phyloP scores from a whole-genome alignment of 2,113 vertebrate species.

The Leptodactylus fuscus region DNA sequence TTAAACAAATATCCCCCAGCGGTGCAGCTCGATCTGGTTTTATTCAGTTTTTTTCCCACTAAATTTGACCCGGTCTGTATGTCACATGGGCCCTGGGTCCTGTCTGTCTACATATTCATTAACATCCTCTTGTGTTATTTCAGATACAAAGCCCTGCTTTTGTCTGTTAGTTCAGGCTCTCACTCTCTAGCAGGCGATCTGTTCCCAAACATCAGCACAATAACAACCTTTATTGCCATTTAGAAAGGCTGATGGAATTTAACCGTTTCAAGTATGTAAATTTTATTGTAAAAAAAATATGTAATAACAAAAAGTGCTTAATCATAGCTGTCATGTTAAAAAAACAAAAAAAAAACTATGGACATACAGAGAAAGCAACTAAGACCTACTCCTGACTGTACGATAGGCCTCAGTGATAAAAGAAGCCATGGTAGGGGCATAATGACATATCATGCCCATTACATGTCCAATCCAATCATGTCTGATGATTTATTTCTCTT shows the following conservation, averaged over 20 bases:
- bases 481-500: no score
- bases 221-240: conserved; percentile 19
- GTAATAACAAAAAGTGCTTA: no score
- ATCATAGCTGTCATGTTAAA: no score
- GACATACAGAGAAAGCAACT: no score
- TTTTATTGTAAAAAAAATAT: not conserved
- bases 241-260: not conserved
- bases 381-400: no score
- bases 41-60: not conserved
- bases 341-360: no score
- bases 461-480: no score
- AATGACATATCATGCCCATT: no score
- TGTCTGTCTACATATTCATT: conserved; percentile 8
- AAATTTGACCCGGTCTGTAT: not conserved
- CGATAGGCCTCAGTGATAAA: no score
- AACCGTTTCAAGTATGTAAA: not conserved
- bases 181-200: not conserved
- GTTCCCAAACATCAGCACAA: conserved; percentile 36
- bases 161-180: conserved; percentile 21
- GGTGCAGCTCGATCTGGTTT: conserved; percentile 9
- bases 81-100: conserved; percentile 11
- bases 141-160: conserved; percentile 7
- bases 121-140: conserved; percentile 26
- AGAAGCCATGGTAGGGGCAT: no score
- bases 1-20: not conserved